Percentiles rank a stretch among this genome's conserved stretches.
phyloP scores from a whole-genome alignment of 2,888 invertebrate genomes.

The Volucella inflata region DNA sequence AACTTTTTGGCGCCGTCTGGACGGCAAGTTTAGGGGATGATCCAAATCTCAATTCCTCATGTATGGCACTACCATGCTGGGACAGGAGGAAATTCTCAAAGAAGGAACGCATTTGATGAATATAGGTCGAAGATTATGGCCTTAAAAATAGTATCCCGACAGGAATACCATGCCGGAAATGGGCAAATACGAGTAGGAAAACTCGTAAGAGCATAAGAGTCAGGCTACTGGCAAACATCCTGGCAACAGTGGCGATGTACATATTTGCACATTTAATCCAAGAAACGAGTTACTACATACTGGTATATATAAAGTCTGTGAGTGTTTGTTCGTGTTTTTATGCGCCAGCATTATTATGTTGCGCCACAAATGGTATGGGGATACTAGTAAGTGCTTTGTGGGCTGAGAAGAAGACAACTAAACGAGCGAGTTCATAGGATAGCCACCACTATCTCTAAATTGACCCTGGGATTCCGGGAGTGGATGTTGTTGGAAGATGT shows the following conservation, averaged over 20 bases:
- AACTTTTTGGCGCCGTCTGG: slow-evolving; percentile 71
- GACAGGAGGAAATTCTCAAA: slow-evolving; percentile 32
- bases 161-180: background rate
- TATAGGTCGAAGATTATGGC: slow-evolving; percentile 63
- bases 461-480: slow-evolving; percentile 46
- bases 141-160: slow-evolving; percentile 10
- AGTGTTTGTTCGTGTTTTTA: slow-evolving; percentile 6
- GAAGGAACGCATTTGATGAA: slow-evolving; percentile 43
- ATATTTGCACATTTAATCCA: slow-evolving; percentile 13
- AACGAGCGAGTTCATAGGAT: slow-evolving; percentile 14
- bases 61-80: background rate
- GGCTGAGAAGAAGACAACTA: slow-evolving; percentile 35
- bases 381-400: slow-evolving; percentile 15
- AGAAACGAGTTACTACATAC: slow-evolving; percentile 9
- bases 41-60: slow-evolving; percentile 1
- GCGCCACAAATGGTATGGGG: slow-evolving; percentile 17
- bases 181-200: slow-evolving; percentile 31
- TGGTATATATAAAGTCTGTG: background rate
- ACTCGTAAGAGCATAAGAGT: too few relatives aligned
- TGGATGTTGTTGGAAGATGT: slow-evolving; percentile 21
- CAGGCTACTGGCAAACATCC: background rate
- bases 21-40: slow-evolving; percentile 50
- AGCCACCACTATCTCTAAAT: slow-evolving; percentile 43
- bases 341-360: slow-evolving; percentile 59
- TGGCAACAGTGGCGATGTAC: background rate